Conservation (phyloP, 1,140 invertebrate species). For the Pemphigus obesinymphae region DNA sequence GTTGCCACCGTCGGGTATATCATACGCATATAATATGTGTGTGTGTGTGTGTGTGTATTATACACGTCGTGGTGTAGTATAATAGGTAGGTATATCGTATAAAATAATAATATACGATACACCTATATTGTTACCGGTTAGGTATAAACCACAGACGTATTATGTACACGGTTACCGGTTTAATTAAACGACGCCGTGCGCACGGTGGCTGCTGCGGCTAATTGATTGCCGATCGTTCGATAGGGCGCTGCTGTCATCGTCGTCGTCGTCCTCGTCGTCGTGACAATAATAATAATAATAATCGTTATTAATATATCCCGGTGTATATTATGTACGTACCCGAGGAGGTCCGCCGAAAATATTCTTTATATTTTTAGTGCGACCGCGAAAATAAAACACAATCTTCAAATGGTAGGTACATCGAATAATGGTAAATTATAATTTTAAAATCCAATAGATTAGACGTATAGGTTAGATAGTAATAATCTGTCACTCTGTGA, state of each 20-base stretch:
- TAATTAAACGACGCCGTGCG: constrained; percentile 19
- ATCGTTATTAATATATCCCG: not conserved
- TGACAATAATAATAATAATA: not conserved
- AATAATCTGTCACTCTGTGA: no score
- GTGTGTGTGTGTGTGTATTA: not conserved
- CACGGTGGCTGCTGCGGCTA: not conserved
- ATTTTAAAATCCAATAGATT: no score
- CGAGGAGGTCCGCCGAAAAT: no score
- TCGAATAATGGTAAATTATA: no score
- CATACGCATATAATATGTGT: not conserved
- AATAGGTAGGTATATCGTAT: not conserved
- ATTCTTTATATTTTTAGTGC: no score
- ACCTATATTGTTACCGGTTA: no score
- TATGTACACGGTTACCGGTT: not conserved
- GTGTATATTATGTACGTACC: no score
- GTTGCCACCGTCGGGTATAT: not conserved
- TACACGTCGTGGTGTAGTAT: not conserved
- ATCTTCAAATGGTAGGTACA: no score
- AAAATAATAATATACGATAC: no score
- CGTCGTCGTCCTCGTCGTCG: not conserved
- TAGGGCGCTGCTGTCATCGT: not conserved
- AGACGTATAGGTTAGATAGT: no score
- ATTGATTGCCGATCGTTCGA: constrained; percentile 17
- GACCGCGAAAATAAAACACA: no score
- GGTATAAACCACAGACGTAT: no score